Evolutionary conservation across 2,113 vertebrate genomes (phyloP), one percentile per base, ranked within the genome.

Genomic region (Empidonax alnorum): DNA sequence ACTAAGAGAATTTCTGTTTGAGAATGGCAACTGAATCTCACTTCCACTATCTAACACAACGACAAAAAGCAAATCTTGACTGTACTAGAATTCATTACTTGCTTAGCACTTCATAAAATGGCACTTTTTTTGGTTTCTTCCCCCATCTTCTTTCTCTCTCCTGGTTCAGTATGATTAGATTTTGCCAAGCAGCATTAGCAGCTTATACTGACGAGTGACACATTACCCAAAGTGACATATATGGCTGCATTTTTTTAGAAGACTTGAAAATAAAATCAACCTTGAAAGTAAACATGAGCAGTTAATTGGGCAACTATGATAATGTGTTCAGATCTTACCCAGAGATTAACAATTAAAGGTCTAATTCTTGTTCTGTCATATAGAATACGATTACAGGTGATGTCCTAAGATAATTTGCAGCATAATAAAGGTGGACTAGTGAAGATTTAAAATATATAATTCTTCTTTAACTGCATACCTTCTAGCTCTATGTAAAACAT

Each of bases 1-100:
- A 91, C 80, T 89, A 81, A 42, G 59, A 89, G 83, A 93, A 79
- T 94, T 91, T 89, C 90, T 91, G 58, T 89, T 92, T 73, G 90
- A 67, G 94, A 93, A 96, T 42, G 84, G 68, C 71, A 9, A 79
- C 80, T 37, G 97, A 96, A 97, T 72, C 92, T 96, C 90, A 88
- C 89, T 79, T 94, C 47, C 93, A 65, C 85, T 92, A 94, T 93
- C 85, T 96, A 94, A 86, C 55, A 69, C 6, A n/a, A 95, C 7
- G 37, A 91, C 10, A 4, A 94, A 95, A 97, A 97, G 91, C 56
- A 93, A 95, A 94, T 96, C 74, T 91, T 84, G 86, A 82, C 46
- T 95, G 82, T 84, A 41, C 73, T 93, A 75, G 88, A 96, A 90
- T 44, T 71, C 66, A 91, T 67, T 76, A 89, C 77, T 77, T 39